Conservation (phyloP, 2,113 vertebrate genomes). For the Oncorhynchus mykiss region DNA sequence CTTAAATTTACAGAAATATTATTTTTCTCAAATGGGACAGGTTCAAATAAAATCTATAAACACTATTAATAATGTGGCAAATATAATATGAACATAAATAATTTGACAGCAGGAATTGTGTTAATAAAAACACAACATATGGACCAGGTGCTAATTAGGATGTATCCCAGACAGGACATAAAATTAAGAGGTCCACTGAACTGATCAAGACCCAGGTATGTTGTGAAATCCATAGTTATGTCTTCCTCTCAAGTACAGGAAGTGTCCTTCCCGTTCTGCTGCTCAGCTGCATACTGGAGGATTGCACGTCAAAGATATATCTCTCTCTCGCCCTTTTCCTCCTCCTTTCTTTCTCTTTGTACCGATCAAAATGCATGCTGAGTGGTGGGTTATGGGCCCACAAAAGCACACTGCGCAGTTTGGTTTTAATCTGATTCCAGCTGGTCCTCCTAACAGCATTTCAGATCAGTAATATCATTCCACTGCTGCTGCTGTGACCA, state of each 20-base stretch:
- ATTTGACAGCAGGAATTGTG: conserved; percentile 69
- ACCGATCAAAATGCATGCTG: conserved; percentile 78
- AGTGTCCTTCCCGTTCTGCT: conserved; percentile 63
- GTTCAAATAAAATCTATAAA: conserved; percentile 62
- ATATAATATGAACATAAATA: conserved; percentile 69
- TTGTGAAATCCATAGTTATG: conserved; percentile 58
- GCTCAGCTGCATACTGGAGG: conserved; percentile 63
- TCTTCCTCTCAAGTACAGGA: conserved; percentile 53
- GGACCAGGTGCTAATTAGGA: conserved; percentile 65
- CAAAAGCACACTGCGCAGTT: conserved; percentile 73
- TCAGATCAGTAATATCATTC: conserved; percentile 77
- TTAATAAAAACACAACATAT: conserved; percentile 66
- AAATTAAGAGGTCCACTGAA: conserved; percentile 52
- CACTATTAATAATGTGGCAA: conserved; percentile 57
- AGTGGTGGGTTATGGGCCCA: conserved; percentile 66
- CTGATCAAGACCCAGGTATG: conserved; percentile 31
- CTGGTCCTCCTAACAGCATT: conserved; percentile 70
- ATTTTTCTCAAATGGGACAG: no score
- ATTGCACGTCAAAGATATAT: conserved; percentile 55
- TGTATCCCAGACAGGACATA: conserved; percentile 44
- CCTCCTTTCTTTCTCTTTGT: conserved; percentile 72
- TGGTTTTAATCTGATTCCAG: conserved; percentile 79
- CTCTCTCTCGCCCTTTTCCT: conserved; percentile 49
- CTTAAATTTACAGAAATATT: conserved; percentile 39
- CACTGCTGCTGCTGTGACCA: conserved; percentile 60